These are phyloP conservation scores for Phaenicophaeus curvirostris DNA, from an alignment of 2,797 vertebrate genomes.

Conservation along the genomic window DNA sequence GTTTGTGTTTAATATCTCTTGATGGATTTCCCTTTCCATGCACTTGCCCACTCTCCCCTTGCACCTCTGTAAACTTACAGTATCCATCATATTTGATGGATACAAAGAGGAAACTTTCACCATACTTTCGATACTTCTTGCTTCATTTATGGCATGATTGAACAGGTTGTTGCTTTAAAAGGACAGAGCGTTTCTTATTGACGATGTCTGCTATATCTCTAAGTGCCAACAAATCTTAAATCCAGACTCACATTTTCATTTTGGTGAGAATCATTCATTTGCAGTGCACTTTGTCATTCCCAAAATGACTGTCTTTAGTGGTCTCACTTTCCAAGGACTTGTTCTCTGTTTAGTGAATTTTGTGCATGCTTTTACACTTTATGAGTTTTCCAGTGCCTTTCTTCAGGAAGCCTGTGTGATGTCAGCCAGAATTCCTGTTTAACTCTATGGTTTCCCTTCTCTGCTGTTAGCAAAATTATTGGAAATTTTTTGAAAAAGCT, in stretches of 20 bases:
- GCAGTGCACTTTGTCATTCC: not conserved
- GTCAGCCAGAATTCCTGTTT: not conserved
- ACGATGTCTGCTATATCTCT: not conserved
- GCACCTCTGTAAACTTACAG: not conserved
- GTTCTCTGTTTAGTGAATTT: not conserved
- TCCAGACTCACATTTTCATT: not conserved
- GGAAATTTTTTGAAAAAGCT: not conserved
- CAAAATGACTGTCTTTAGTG: not conserved
- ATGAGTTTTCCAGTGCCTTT: not conserved
- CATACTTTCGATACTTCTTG: not conserved
- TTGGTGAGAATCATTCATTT: not conserved
- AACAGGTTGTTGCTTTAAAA: not conserved
- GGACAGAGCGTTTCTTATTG: not conserved
- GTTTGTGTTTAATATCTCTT: not conserved
- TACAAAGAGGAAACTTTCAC: not conserved
- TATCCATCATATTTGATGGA: rapidly evolving
- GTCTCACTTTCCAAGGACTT: not conserved
- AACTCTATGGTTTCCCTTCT: not conserved
- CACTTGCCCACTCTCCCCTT: not conserved
- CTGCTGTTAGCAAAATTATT: not conserved
- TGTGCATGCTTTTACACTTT: not conserved
- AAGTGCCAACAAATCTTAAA: not conserved
- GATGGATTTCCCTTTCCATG: not conserved
- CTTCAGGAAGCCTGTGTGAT: not conserved
- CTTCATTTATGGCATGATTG: not conserved